Base-by-base conservation (phyloP, 2,113 vertebrate species). In the Benthochromis sp. region DNA sequence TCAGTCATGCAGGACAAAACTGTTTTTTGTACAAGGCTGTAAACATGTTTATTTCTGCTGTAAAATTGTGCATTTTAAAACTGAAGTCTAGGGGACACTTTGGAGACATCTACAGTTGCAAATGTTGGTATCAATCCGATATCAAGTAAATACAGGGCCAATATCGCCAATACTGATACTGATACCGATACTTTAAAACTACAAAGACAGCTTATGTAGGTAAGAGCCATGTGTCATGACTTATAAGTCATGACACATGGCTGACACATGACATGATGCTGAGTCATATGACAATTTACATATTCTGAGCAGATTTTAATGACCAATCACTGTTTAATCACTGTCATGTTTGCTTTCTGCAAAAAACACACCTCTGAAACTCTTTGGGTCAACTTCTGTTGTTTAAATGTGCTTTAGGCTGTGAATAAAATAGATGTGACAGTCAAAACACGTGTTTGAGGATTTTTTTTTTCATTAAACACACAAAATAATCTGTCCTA, bases 1-100 rank as follows among this genome's bases (percentile, higher is more conserved):
- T 27, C 21, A 45, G 1, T 73, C 38, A 6, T 43, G 1, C 0
- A 10, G 8, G 40, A 27, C 69, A 0, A 45, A 45, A 43, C 13
- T 2, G 8, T 3, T 45, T 73, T 73, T 27, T 17, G 13, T 73
- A 27, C 27, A 17, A 45, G 21, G 3, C 38, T 45, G 21, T 27
- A 27, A 27, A 47, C 21, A 45, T 40, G 19, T 40, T 69, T 40
- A 69, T 73, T 73, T 73, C 69, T 45, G 38, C 21, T 45, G 66
- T 73, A 27, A 27, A 45, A 21, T 45, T 73, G 69, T 14, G 13
- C 5, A 5, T 45, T 45, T 73, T 73, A 27, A 73, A 24, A 73
- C 13, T 24, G 38, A 27, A 27, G 69, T 73, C 21, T 9, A 4
- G 38, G 21, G 21, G 38, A 16, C 21, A 16, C 21, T 73, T 73